Percentiles rank a stretch among this genome's conserved stretches.
Evolutionary conservation across 2,113 vertebrate genomes (phyloP).

Genomic region (Rhynchomys soricoides): DNA sequence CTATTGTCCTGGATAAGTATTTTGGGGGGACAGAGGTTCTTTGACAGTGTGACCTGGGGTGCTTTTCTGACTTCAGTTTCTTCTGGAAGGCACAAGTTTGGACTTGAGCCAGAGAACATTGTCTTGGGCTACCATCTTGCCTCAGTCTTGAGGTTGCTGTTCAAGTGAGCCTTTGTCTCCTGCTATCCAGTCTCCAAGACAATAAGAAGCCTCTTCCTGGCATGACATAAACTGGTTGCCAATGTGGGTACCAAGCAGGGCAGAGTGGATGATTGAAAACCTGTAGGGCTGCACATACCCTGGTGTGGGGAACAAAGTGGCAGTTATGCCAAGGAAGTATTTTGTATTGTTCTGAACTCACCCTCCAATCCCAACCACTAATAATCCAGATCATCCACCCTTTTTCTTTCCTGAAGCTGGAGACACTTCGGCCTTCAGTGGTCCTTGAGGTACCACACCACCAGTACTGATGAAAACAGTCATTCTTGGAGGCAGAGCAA

Average conservation of each 20-base stretch:
- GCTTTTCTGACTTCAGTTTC: constrained; percentile 30
- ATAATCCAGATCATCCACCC: neutral
- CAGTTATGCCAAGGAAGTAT: neutral
- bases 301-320: neutral
- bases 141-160: constrained; percentile 20
- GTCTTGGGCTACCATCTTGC: neutral
- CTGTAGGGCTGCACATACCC: neutral
- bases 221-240: constrained; percentile 45
- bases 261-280: neutral
- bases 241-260: neutral
- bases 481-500: neutral
- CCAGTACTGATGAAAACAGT: constrained; percentile 1
- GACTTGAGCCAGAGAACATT: constrained; percentile 26
- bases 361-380: neutral
- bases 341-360: neutral
- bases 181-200: neutral
- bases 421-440: neutral
- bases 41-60: neutral
- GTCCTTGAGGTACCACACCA: neutral
- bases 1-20: neutral
- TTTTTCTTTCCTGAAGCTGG: constrained; percentile 25
- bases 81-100: neutral
- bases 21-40: neutral
- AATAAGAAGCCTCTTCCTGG: constrained; percentile 28
- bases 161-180: constrained; percentile 21